Evolutionary conservation across 2,113 vertebrate species (phyloP), one percentile per base, ranked within the genome.

Genomic region (Probosciger aterrimus): DNA sequence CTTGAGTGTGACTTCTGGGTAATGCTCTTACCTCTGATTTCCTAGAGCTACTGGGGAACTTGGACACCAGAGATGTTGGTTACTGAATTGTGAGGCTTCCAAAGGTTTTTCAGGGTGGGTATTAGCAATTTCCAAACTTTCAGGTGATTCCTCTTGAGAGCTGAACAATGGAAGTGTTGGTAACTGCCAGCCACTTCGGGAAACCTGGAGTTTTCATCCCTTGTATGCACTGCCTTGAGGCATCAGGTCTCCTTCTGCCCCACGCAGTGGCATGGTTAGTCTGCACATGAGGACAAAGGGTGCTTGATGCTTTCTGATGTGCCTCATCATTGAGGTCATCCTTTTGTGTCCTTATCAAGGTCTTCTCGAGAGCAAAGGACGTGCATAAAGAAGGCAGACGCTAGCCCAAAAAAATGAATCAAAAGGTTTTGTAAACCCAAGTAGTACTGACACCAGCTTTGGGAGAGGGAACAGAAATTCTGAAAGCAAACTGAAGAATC

Each of bases 161-260:
- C 9, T 80, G 63, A 90, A 33, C 35, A 23, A 18, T 28, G 6
- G 22, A 37, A 85, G 46, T 0, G 0, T 39, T 73, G 44, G 39
- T 62, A 88, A 65, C 35, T 18, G 3, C 30, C 18, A 85, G 44
- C 25, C 57, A 27, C 39, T 87, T 87, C 33, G 85, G 31, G 22
- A 82, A 82, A 82, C 14, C 39, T 43, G 37, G 37, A 88, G 0
- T 71, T 76, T 68, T 78, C 57, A 59, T 9, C 19, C 35, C 9
- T 33, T 22, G 46, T 57, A 49, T 1, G 4, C 24, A 4, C 9
- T 52, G 16, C 0, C 74, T 95, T 1, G 1, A 0, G 7, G 27
- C 52, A 55, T 43, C 7, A 5, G 35, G 9, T 63, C 41, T 63
- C 25, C 52, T 24, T 60, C 65, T 73, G 69, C 14, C 17, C 17